These are phyloP conservation scores for Ardeotis arabs DNA, from an alignment of 2,113 vertebrate genomes.

Conservation along the genomic window DNA sequence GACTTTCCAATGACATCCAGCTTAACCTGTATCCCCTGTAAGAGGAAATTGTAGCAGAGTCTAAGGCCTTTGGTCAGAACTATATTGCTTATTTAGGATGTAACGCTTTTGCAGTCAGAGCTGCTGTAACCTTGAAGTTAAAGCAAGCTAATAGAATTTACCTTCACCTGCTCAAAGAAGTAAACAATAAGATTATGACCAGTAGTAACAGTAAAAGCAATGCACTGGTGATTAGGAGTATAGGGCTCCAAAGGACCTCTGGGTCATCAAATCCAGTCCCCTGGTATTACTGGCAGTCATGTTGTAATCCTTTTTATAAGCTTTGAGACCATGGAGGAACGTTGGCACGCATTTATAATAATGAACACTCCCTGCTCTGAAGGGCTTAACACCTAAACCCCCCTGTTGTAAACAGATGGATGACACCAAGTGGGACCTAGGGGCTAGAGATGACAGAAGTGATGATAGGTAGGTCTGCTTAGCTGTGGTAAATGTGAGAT, in stretches of 20 bases:
- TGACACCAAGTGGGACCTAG: background rate
- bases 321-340: background rate
- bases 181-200: background rate
- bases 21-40: background rate
- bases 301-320: background rate
- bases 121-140: constrained; percentile 24
- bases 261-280: constrained; percentile 12
- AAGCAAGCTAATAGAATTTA: background rate
- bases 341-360: background rate
- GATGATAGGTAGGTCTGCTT: background rate
- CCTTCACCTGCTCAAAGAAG: background rate
- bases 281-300: background rate
- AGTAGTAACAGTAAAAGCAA: background rate
- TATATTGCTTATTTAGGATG: background rate
- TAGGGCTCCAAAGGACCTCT: background rate
- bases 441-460: background rate
- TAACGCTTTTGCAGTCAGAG: background rate
- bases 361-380: background rate
- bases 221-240: background rate
- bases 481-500: background rate
- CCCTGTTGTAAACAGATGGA: background rate
- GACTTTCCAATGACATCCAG: constrained; percentile 51
- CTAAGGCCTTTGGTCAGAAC: constrained; percentile 1
- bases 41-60: background rate
- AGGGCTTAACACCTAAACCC: background rate